Percentiles rank a stretch among this genome's conserved stretches.
These are phyloP conservation scores for Chaetura pelagica DNA, from an alignment of 2,113 vertebrate species.

Conservation along the genomic window DNA sequence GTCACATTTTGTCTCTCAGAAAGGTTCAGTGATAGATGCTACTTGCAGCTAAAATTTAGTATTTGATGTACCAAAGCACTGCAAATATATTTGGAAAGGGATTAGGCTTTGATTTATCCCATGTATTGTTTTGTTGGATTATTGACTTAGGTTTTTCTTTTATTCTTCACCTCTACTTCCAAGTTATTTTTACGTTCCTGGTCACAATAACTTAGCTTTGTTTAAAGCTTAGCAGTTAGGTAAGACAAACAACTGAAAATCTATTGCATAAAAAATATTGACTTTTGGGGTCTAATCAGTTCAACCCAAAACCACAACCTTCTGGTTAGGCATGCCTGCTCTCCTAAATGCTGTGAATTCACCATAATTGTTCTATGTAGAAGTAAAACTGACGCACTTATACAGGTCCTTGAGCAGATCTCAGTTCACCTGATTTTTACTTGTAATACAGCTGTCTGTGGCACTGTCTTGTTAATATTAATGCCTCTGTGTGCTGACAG, in stretches of 20 bases:
- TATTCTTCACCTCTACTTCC: background rate
- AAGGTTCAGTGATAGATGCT: background rate
- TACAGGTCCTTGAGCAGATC: background rate
- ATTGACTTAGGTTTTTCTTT: background rate
- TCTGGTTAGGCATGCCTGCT: background rate
- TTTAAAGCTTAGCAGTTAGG: background rate
- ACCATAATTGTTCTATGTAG: background rate
- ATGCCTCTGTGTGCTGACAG: background rate
- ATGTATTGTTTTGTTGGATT: background rate
- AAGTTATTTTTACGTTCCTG: background rate
- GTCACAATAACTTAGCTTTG: background rate
- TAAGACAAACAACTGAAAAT: background rate
- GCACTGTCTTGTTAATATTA: background rate
- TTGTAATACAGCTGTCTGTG: background rate
- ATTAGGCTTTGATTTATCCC: background rate
- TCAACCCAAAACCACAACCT: background rate
- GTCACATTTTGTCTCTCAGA: background rate
- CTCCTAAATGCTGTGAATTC: background rate
- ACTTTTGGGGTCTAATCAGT: background rate
- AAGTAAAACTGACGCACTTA: background rate
- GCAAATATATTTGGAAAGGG: background rate
- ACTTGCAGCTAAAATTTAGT: background rate
- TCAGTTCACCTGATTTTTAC: background rate
- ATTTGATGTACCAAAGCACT: background rate
- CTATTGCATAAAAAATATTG: background rate